Base-by-base conservation (phyloP, 2,797 vertebrate species). In the Platalea minor region DNA sequence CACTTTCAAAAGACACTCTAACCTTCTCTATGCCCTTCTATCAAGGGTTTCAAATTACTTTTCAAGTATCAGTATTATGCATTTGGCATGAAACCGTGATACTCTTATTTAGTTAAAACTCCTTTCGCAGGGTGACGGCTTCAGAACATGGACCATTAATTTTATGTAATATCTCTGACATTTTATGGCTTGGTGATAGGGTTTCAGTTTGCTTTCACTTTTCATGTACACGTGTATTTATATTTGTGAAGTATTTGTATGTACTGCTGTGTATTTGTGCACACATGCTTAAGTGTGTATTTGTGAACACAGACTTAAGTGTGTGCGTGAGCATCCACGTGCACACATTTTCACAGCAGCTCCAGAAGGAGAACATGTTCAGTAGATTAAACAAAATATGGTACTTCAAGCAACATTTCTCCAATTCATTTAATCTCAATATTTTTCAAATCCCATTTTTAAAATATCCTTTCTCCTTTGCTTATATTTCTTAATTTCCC, bases 361-460 rank as follows among this genome's bases (percentile, higher is more conserved):
- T 89, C 31, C 29, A 61, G 24, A 37, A 64, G 18, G 11, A 75
- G 73, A 91, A 72, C 11, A 7, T 35, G 20, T 50, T 89, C 68
- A 68, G 48, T 46, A 83, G 90, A 80, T 93, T 63, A 90, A 54
- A n/a, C 61, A 88, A 91, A 91, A 59, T 60, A 72, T 20, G 9
- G 31, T 53, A 41, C 46, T 89, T 92, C 57, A 81, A 63, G 28
- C 39, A 84, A 57, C 29, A 73, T 81, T 90, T 92, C 35, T 86
- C 28, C 21, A 57, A 35, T 91, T 74, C 33, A 37, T 91, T 89
- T 86, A 68, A 37, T 68, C 54, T 76, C 64, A 37, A 5, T 60
- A 88, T 85, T 90, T 95, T 91, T 93, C n/a, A 91, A 77, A 94
- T 67, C 20, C 7, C 11, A 24, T 87, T 88, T 92, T 72, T 11